Percentiles rank a stretch among this genome's conserved stretches.
These are phyloP conservation scores for Erebia aethiops DNA, from an alignment of 2,888 invertebrate species.

Conservation along the genomic window DNA sequence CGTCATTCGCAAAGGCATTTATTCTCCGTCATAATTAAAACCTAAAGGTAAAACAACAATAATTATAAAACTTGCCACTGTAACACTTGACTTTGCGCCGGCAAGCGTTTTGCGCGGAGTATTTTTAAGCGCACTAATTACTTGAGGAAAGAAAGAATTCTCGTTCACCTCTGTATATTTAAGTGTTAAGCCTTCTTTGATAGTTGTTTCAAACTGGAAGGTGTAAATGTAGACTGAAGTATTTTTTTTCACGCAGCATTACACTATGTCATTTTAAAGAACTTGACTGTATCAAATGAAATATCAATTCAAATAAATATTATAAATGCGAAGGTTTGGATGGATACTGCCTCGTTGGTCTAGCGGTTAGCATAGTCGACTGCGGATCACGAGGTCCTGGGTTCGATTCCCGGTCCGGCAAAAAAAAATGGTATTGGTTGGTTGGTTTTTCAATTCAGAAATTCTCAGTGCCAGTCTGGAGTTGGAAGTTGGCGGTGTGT, in stretches of 20 bases:
- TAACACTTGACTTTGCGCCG: constrained; percentile 8
- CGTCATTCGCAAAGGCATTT: constrained; percentile 1
- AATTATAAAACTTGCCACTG: constrained; percentile 14
- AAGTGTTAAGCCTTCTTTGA: constrained; percentile 30
- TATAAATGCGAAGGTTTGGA: no score
- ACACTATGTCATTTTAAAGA: not conserved
- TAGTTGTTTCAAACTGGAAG: constrained; percentile 38
- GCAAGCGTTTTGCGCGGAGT: constrained; percentile 1
- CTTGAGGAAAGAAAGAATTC: constrained; percentile 12
- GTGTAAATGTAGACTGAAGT: constrained; percentile 23
- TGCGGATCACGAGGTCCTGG: no score
- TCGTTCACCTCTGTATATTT: constrained; percentile 17
- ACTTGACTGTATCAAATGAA: no score
- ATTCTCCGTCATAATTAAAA: constrained; percentile 12
- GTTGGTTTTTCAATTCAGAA: no score
- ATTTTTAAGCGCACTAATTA: constrained; percentile 18
- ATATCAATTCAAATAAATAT: no score
- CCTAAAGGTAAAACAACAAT: constrained; percentile 11
- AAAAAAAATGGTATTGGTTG: no score
- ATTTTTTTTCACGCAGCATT: constrained; percentile 35
- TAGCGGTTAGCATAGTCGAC: no score
- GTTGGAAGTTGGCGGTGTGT: no score
- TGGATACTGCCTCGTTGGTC: no score
- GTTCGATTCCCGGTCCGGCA: no score
- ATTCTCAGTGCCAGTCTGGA: no score